Conservation (phyloP, 2,113 vertebrate genomes). For the Opisthocomus hoazin region DNA sequence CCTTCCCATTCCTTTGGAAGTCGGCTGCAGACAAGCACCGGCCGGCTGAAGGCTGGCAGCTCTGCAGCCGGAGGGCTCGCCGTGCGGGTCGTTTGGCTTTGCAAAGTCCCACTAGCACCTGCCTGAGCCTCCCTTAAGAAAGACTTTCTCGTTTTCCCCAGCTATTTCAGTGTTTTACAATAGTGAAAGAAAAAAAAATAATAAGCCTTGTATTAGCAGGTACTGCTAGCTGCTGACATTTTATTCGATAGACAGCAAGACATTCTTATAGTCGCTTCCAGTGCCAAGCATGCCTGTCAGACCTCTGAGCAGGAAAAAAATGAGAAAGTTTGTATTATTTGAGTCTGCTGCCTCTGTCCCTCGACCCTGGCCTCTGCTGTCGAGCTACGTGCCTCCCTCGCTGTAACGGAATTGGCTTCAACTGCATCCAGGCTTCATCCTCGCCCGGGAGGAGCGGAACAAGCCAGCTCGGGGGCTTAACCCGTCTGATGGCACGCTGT, state of each 20-base stretch:
- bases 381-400: neutral
- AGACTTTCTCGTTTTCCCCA: neutral
- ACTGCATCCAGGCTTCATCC: neutral
- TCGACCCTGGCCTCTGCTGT: accelerated
- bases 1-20: neutral
- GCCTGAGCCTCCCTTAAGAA: neutral
- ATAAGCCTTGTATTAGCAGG: neutral
- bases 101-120: neutral
- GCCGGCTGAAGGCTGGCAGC: neutral
- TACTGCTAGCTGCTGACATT: neutral
- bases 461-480: neutral
- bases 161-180: neutral
- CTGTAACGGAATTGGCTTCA: neutral
- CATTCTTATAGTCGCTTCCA: neutral
- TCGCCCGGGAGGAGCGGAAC: neutral
- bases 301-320: neutral
- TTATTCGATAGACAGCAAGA: neutral
- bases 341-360: neutral
- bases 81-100: neutral
- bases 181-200: neutral
- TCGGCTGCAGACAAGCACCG: neutral
- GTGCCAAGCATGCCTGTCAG: neutral
- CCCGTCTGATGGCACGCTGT: neutral
- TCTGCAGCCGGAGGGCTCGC: neutral
- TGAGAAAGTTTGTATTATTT: neutral